Evolutionary conservation across 2,888 invertebrate species (phyloP), one percentile per base, ranked within the genome.

Genomic region (Ochropleura plecta): DNA sequence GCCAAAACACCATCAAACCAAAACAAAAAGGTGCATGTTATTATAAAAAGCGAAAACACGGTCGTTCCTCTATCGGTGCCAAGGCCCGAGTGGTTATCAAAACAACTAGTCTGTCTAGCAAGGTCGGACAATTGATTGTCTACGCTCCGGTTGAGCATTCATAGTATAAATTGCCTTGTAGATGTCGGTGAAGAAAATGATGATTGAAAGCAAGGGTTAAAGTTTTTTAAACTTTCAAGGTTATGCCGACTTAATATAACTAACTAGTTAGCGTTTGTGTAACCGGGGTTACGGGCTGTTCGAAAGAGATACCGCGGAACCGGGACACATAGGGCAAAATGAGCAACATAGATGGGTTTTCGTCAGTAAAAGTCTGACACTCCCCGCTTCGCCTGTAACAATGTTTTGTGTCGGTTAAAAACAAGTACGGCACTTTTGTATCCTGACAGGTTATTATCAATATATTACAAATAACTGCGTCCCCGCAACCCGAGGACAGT

Each of bases 41-140:
- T 78, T 70, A 73, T 82, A 75, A 85, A 86, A 86, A 86, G 86
- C 86, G 86, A 86, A 86, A 86, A 86, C 83, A 79, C 66, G 59
- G 57, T 64, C 67, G 76, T 74, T 71, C 60, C 65, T 78, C 75
- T 76, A 87, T 85, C 76, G 63, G 80, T 87, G 87, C 85, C 86
- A 86, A 86, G 86, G 86, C 57, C 30, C 42, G 42, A 42, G 65
- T 53, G 75, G 79, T 84, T 87, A 87, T 86, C 86, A 85, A 87
- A 85, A 85, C 80, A 86, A 86, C 81, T 85, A 76, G 82, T 85
- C 71, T 80, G 65, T 30, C 55, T 46, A 64, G 70, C 80, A 84
- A 86, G 86, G 86, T 74, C 78, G 76, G 64, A 44, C 75, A 70
- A 71, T 76, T 79, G 85, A 85, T 85, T 80, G 81, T 40, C 62